Percentiles rank a stretch among this genome's conserved stretches.
phyloP scores from a whole-genome alignment of 1,140 invertebrate species.

The Eciton burchellii region DNA sequence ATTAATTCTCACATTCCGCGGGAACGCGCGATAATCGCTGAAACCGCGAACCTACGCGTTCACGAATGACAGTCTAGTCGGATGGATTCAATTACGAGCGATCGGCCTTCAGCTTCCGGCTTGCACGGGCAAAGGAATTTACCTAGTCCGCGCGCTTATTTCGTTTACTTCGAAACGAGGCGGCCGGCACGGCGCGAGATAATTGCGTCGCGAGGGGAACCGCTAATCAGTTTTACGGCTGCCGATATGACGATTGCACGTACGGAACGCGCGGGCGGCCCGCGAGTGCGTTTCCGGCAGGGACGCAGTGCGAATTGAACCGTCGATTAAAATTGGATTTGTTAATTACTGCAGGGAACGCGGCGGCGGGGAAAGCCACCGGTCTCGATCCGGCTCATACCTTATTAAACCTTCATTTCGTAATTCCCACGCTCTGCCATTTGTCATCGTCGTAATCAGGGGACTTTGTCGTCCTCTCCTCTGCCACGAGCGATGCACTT shows the following conservation, averaged over 20 bases:
- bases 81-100: constrained; percentile 28
- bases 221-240: constrained; percentile 74
- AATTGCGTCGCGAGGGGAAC: constrained; percentile 70
- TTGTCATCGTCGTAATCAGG: constrained; percentile 76
- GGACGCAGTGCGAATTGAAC: constrained; percentile 71
- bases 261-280: constrained; percentile 16
- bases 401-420: constrained; percentile 81
- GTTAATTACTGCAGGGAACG: constrained; percentile 79
- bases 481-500: neutral
- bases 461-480: constrained; percentile 55
- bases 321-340: constrained; percentile 82
- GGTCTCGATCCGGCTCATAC: constrained; percentile 72
- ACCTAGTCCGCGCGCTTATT: constrained; percentile 44
- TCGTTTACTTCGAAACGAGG: constrained; percentile 48
- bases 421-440: constrained; percentile 75
- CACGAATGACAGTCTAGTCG: constrained; percentile 18
- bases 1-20: no score
- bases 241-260: constrained; percentile 48
- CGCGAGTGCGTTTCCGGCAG: constrained; percentile 37
- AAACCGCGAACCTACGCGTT: constrained; percentile 6
- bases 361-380: constrained; percentile 26
- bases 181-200: constrained; percentile 64
- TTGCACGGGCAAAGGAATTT: constrained; percentile 55
- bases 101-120: neutral
- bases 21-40: no score